phyloP scores from a whole-genome alignment of 2,797 vertebrate species.

The Pitangus sulphuratus region DNA sequence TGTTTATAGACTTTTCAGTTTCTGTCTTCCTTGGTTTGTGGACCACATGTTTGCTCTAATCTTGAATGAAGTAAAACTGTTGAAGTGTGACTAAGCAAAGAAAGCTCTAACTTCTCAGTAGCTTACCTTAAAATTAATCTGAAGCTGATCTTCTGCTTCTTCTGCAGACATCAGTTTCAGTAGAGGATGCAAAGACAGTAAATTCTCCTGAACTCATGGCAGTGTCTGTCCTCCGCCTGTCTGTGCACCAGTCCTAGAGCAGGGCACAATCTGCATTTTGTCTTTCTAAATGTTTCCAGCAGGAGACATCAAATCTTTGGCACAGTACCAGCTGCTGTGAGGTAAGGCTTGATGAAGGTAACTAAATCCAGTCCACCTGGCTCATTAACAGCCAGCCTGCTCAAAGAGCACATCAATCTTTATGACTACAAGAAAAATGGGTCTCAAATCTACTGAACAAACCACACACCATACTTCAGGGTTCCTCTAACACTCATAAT shows the following conservation, averaged over 20 bases:
- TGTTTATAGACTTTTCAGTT: background rate
- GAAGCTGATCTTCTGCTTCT: background rate
- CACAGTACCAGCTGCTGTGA: background rate
- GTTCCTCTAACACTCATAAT: background rate
- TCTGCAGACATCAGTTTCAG: background rate
- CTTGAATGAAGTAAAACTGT: background rate
- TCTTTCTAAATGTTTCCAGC: slow-evolving; percentile 12
- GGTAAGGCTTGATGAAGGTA: background rate
- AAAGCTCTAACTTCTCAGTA: background rate
- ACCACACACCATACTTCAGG: background rate
- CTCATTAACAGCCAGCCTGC: background rate
- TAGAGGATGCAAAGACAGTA: background rate
- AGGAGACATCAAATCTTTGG: slow-evolving; percentile 6
- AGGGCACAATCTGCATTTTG: background rate
- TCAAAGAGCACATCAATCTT: slow-evolving; percentile 14
- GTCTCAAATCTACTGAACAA: background rate
- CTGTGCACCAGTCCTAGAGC: background rate
- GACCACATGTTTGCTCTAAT: background rate
- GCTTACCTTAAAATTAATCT: background rate
- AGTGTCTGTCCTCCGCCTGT: background rate
- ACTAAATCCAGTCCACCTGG: background rate
- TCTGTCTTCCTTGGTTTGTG: background rate
- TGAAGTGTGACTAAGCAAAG: background rate
- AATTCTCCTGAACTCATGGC: background rate
- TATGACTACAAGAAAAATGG: background rate